These are phyloP conservation scores for Cydia strobilella DNA, from an alignment of 1,140 invertebrate species.

Conservation along the genomic window DNA sequence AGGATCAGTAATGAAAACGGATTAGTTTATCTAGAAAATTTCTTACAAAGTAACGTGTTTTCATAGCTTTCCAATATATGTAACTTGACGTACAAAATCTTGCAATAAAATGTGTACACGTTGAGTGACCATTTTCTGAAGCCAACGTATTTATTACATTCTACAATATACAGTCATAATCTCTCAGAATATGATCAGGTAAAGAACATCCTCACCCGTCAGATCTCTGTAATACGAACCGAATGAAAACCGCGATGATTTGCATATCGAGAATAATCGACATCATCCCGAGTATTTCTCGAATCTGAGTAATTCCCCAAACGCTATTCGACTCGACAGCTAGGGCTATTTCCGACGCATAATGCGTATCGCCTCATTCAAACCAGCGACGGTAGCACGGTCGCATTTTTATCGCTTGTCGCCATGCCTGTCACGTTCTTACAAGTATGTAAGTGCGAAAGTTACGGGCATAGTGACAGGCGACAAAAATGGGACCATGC, in stretches of 20 bases:
- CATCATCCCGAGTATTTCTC: conserved; percentile 4
- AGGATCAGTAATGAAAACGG: too few species aligned
- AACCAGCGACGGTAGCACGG: too few species aligned
- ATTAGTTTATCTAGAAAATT: too few species aligned
- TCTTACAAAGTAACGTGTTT: too few species aligned
- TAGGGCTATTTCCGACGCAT: not conserved
- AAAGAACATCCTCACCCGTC: not conserved
- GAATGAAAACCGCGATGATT: conserved; percentile 8
- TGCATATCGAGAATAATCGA: conserved; percentile 13
- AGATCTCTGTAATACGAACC: not conserved
- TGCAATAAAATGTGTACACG: too few species aligned
- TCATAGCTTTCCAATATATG: too few species aligned
- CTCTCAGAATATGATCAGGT: not conserved
- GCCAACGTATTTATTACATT: not conserved
- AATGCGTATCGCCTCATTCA: not conserved
- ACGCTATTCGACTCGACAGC: not conserved
- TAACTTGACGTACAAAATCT: too few species aligned
- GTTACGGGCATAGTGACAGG: too few species aligned
- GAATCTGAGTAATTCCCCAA: conserved; percentile 1
- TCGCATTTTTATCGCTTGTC: too few species aligned
- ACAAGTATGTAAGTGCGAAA: too few species aligned
- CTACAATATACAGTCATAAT: not conserved
- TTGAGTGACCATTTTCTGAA: not conserved
- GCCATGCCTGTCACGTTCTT: too few species aligned
- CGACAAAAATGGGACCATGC: too few species aligned